Conservation (phyloP, 2,797 vertebrate genomes). For the Tarsius wallacei region DNA sequence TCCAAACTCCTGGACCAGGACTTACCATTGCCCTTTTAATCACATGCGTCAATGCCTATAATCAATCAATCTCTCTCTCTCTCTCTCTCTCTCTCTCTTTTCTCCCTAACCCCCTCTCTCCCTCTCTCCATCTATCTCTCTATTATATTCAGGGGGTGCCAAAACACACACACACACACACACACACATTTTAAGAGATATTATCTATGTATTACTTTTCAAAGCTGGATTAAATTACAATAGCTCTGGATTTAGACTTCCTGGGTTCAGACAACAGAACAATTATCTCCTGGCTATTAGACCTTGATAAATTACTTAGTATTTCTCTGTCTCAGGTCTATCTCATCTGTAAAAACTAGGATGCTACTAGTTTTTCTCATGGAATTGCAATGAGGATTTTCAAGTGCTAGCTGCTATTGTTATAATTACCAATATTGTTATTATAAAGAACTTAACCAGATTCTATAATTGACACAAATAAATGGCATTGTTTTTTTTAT, state of each 20-base stretch:
- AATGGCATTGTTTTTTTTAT: background rate
- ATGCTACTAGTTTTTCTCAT: background rate
- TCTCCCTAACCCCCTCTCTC: background rate
- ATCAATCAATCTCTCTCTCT: background rate
- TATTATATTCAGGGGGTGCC: no score
- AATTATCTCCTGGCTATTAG: background rate
- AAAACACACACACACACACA: background rate
- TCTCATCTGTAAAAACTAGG: background rate
- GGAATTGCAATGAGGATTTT: conserved; percentile 6
- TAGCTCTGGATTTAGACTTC: background rate
- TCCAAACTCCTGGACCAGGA: background rate
- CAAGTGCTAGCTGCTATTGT: background rate
- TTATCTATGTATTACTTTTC: no score
- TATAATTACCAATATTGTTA: background rate
- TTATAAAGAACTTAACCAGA: background rate
- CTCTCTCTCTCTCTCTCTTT: background rate
- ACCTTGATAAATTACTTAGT: background rate
- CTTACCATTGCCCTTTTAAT: background rate
- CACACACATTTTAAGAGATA: background rate
- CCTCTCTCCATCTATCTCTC: background rate
- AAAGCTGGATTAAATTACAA: background rate
- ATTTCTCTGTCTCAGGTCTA: background rate
- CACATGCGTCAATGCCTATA: background rate
- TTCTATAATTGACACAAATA: background rate
- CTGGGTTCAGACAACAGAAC: background rate